Base-by-base conservation (phyloP, 2,888 invertebrate species). In the Drosophila mimica region DNA sequence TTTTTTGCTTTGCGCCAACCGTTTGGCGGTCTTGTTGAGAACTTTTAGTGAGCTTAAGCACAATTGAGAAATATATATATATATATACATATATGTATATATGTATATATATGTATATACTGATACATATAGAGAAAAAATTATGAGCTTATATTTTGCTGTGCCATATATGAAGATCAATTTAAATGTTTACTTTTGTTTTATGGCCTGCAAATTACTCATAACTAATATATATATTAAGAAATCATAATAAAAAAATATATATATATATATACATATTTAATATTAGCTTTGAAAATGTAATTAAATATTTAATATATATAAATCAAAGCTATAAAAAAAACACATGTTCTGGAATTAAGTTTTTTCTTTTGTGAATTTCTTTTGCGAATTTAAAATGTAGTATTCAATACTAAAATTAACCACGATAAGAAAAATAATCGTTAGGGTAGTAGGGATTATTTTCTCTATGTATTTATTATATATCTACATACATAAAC, bases 11-110 rank as follows among this genome's bases (percentile, higher is more conserved):
- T 34, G 58, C 30, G 20, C 1, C 46, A 53, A 57, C 61, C 70
- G 48, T 56, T 57, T 59, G 56, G 52, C 64, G 64, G 64, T 49
- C 53, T 74, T 62, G 60, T 57, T 46, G 46, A 48, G 70, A 62
- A 70, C 53, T 75, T 76, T 40, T 48, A 53, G 60, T 54, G n/a
- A 64, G 77, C 77, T 75, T 61, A 66, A 74, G 70, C 66, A 64
- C 64, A 64, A 72, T 67, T 77, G 72, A 76, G 66, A 25, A 25
- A 25, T 25, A 25, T 38, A 15, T 25, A 25, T 46, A 8, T 15
- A 15, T 38, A 0, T 62, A 20, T 62, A 25, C 56, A 31, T 6
- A 15, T 57, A 3, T 25, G 25, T 20, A 15, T 25, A 33, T 38
- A 15, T 25, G 15, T 46, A 4, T 38, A 15, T 25, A 25, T 46